Conservation (phyloP, 2,113 vertebrate genomes). For the Protobothrops mucrosquamatus region DNA sequence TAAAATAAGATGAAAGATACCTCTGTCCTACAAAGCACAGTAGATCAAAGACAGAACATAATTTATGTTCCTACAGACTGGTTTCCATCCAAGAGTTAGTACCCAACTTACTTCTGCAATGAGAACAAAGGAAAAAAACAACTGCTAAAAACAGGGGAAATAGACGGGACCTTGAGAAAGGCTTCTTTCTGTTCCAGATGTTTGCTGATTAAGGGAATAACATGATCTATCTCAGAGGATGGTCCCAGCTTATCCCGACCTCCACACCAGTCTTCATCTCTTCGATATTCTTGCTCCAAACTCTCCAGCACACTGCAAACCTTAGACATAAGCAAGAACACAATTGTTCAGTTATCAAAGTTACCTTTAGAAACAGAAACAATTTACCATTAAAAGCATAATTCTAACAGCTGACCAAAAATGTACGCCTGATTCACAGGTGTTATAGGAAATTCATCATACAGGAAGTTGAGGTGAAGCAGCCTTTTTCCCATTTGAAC, state of each 20-base stretch:
- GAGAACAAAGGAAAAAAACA: not conserved
- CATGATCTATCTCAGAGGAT: constrained; percentile 85
- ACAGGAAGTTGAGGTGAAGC: not conserved
- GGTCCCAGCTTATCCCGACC: constrained; percentile 91
- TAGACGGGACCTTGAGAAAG: constrained; percentile 81
- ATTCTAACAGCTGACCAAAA: not conserved
- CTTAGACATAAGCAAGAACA: constrained; percentile 60
- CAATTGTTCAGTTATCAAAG: not conserved
- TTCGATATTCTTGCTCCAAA: constrained; percentile 93
- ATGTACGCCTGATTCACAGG: not conserved
- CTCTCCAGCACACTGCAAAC: constrained; percentile 97
- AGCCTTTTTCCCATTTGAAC: not conserved
- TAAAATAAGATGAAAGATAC: not conserved
- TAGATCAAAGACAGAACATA: not conserved
- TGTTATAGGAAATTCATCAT: not conserved
- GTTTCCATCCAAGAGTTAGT: not conserved
- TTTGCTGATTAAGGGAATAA: constrained; percentile 96
- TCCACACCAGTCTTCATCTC: constrained; percentile 97
- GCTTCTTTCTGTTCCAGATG: constrained; percentile 99
- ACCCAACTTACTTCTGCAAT: not conserved
- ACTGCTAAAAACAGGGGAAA: constrained; percentile 16
- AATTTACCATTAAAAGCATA: not conserved
- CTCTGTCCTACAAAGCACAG: not conserved
- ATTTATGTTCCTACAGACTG: not conserved
- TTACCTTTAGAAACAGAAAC: not conserved